Conservation (phyloP, 2,797 vertebrate genomes). For the Phrynocephalus guinanensis region DNA sequence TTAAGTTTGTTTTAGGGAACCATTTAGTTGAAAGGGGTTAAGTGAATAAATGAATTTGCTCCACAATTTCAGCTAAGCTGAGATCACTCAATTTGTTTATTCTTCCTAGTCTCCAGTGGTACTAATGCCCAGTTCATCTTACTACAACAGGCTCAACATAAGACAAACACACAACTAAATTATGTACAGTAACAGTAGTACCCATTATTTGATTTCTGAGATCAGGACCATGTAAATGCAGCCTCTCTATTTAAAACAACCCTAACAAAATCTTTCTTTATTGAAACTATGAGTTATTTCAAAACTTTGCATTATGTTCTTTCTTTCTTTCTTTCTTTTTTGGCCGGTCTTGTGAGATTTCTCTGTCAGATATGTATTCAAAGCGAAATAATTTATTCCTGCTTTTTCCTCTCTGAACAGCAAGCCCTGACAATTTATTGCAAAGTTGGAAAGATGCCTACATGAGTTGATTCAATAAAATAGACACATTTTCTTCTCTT, state of each 20-base stretch:
- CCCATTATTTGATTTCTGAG: no score
- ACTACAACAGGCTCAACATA: background rate
- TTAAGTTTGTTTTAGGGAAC: background rate
- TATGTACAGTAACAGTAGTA: background rate
- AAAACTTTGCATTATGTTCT: background rate
- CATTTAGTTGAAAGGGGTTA: background rate
- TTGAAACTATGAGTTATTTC: background rate
- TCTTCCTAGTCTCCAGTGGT: background rate
- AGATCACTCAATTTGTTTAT: no score
- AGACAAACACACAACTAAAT: background rate
- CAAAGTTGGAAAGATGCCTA: background rate
- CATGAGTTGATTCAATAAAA: slow-evolving; percentile 20
- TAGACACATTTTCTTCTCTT: background rate
- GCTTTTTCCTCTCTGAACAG: background rate
- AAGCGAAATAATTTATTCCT: slow-evolving; percentile 11
- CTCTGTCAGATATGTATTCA: background rate
- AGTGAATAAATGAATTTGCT: background rate
- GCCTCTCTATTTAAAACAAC: background rate
- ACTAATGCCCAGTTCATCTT: background rate
- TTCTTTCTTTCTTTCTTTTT: background rate
- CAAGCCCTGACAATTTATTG: slow-evolving; percentile 11
- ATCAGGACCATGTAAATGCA: background rate
- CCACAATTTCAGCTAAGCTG: background rate
- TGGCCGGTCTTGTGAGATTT: background rate
- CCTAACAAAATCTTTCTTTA: background rate